phyloP scores from a whole-genome alignment of 2,797 vertebrate genomes.

The Typhlichthys subterraneus region DNA sequence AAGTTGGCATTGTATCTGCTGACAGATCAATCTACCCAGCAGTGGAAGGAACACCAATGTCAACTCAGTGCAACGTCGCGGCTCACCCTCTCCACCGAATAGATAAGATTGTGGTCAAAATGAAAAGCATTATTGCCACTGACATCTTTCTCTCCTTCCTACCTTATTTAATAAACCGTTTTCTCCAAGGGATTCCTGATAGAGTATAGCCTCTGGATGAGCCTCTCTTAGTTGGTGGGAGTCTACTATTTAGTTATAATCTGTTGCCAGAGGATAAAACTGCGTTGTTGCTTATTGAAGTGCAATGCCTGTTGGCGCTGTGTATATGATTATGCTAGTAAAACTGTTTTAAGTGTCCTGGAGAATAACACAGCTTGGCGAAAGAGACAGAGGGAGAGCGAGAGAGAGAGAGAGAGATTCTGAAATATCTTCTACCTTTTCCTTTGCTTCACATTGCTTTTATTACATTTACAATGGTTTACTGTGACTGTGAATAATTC shows the following conservation, averaged over 20 bases:
- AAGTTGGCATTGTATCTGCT: slow-evolving; percentile 52
- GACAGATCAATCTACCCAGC: slow-evolving; percentile 61
- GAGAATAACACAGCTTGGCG: not conserved
- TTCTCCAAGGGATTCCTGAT: slow-evolving; percentile 60
- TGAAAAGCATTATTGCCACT: slow-evolving; percentile 73
- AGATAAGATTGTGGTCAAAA: slow-evolving; percentile 73
- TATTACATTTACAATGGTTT: no score
- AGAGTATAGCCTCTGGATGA: slow-evolving; percentile 55
- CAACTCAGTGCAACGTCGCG: slow-evolving; percentile 43
- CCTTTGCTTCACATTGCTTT: no score
- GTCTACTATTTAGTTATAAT: slow-evolving; percentile 57
- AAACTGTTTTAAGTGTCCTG: not conserved
- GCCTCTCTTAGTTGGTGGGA: slow-evolving; percentile 44
- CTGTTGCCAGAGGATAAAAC: slow-evolving; percentile 43
- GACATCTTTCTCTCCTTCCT: slow-evolving; percentile 68
- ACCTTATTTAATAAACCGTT: slow-evolving; percentile 73
- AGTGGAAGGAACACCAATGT: slow-evolving; percentile 52
- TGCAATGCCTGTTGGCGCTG: slow-evolving; percentile 30
- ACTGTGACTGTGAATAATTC: no score
- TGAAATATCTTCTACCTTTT: no score
- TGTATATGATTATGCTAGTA: slow-evolving; percentile 22
- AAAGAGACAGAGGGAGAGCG: not conserved
- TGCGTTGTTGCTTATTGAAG: slow-evolving; percentile 37
- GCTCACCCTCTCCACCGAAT: slow-evolving; percentile 57
- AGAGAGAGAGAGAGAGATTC: not conserved